phyloP scores from a whole-genome alignment of 2,797 vertebrate species.

The Darevskia nairensis region DNA sequence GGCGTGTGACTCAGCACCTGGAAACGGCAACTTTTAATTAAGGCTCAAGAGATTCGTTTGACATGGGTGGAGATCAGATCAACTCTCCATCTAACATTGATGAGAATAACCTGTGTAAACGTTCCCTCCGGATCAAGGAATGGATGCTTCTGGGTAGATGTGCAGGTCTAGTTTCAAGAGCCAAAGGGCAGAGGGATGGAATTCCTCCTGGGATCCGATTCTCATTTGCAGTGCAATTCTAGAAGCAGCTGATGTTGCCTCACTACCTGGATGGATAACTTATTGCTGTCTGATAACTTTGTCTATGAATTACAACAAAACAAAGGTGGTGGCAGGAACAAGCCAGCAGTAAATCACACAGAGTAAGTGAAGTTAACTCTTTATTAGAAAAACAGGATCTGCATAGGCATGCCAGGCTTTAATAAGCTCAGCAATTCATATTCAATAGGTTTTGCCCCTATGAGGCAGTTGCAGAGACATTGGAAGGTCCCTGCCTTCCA shows the following conservation, averaged over 20 bases:
- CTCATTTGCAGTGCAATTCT: background rate
- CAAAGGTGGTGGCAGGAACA: background rate
- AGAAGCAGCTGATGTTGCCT: background rate
- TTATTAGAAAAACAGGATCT: too few species aligned
- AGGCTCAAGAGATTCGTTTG: background rate
- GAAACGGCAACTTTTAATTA: slow-evolving; percentile 14
- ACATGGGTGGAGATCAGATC: background rate
- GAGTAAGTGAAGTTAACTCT: too few species aligned
- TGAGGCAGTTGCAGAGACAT: too few species aligned
- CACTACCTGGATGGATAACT: background rate
- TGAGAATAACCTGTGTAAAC: slow-evolving; percentile 10
- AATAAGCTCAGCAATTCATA: too few species aligned
- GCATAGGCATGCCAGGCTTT: too few species aligned
- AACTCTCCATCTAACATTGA: background rate
- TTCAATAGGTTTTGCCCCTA: too few species aligned
- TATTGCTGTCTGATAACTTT: background rate
- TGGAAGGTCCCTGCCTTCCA: too few species aligned
- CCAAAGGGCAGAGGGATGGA: background rate
- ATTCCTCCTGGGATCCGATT: background rate
- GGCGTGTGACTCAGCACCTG: background rate
- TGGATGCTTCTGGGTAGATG: background rate
- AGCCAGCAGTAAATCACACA: too few species aligned
- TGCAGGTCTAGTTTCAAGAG: background rate
- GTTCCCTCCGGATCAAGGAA: background rate
- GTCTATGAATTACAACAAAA: background rate